Base-by-base conservation (phyloP, 2,113 vertebrate genomes). In the Pseudopipra pipra region DNA sequence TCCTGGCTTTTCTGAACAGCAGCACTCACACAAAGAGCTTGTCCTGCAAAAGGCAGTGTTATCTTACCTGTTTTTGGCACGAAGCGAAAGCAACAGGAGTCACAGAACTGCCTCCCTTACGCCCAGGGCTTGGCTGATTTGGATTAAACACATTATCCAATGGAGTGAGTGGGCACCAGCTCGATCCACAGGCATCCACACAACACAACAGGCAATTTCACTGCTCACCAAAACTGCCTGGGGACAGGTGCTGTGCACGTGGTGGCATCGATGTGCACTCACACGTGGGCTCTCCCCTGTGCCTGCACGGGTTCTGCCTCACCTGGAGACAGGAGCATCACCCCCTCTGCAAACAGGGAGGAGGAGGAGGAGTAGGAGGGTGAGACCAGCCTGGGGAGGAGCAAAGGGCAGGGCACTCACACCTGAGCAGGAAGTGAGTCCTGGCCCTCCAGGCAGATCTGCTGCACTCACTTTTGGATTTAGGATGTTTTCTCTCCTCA, bases 221-320 rank as follows among this genome's bases (percentile, higher is more conserved):
- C 49, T 43, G 82, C 56, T 31, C 22, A 4, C 35, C 74, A 59
- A 17, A 85, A 8, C 27, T 11, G 6, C 74, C 16, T 2, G 13
- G 30, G 77, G 74, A 68, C 10, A 25, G 71, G 31, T 0, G 2
- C 3, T 4, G 3, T 0, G 0, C 54, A 9, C 0, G 2, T 2
- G 63, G 46, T 14, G 4, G 14, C 62, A 44, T 23, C 27, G 0
- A 0, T 0, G 14, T 11, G 41, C 22, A 1, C 56, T 31, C 65
- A 44, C 37, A 33, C 11, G 0, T 2, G 56, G 33, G 14, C 27
- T 35, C 52, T 80, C 14, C 55, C 70, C 0, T 0, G 1, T 7
- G 49, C 27, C 35, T 59, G n/a, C 18, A 5, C 0, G 0, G 61
- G 54, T 4, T 90, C 21, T 65, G 28, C 18, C 78, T 30, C 1